Conservation (phyloP, 2,113 vertebrate genomes). For the Manacus vitellinus region DNA sequence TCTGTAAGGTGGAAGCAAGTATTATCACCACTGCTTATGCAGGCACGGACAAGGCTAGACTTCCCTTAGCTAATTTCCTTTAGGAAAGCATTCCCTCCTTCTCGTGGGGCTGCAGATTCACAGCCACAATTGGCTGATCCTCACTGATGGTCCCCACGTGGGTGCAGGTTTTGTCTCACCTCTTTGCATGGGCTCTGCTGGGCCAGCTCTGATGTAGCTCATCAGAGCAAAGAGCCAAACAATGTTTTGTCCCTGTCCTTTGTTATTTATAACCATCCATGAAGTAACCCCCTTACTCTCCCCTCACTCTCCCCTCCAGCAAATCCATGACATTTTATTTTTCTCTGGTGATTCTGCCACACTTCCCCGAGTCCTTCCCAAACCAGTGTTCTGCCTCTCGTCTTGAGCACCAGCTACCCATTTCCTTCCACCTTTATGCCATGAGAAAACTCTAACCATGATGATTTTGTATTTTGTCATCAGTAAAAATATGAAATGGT, state of each 20-base stretch:
- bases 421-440: neutral
- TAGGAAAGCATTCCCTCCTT: neutral
- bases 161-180: neutral
- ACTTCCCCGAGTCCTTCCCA: neutral
- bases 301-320: neutral
- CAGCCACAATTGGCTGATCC: neutral
- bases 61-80: neutral
- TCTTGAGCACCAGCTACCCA: accelerated
- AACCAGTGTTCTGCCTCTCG: neutral
- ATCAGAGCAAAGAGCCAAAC: neutral
- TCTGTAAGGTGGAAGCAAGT: neutral
- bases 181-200: accelerated
- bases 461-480: neutral
- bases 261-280: neutral
- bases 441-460: neutral
- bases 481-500: neutral
- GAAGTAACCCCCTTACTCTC: neutral
- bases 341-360: neutral
- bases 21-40: neutral
- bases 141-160: accelerated
- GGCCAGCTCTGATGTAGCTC: neutral
- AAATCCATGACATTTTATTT: neutral
- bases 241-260: neutral
- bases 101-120: neutral
- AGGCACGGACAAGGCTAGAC: neutral